Evolutionary conservation across 2,888 invertebrate species (phyloP).

Genomic region (Lasioglossum lativentre): DNA sequence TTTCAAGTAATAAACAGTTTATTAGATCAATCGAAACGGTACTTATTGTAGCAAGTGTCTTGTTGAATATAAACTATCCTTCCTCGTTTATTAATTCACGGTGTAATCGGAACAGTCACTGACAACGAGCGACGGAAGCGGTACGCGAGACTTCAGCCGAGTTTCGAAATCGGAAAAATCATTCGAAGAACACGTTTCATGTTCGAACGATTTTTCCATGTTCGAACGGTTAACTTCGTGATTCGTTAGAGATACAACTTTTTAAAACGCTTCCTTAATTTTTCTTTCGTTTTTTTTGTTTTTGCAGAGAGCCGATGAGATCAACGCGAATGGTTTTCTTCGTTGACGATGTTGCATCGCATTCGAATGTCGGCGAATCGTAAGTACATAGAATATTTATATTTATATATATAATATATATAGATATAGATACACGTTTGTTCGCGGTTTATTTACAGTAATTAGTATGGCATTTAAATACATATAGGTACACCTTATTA

Average conservation of each 20-base stretch:
- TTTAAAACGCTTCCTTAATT: background rate
- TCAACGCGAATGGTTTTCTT: slow-evolving; percentile 64
- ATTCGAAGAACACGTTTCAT: background rate
- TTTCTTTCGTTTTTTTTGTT: background rate
- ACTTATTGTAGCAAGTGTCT: slow-evolving; percentile 52
- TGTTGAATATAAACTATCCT: slow-evolving; percentile 55
- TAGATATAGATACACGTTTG: slow-evolving; percentile 70
- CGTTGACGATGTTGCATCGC: slow-evolving; percentile 50
- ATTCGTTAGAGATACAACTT: background rate
- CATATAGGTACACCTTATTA: slow-evolving; percentile 78
- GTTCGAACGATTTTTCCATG: slow-evolving; percentile 3
- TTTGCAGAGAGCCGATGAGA: slow-evolving; percentile 58
- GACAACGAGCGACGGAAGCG: slow-evolving; percentile 27
- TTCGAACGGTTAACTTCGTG: background rate
- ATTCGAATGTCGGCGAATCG: slow-evolving; percentile 38
- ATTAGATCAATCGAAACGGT: slow-evolving; percentile 63
- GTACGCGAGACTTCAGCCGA: background rate
- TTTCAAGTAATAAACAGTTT: slow-evolving; percentile 65
- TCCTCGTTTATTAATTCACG: slow-evolving; percentile 7
- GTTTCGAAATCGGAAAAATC: slow-evolving; percentile 8
- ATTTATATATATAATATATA: slow-evolving; percentile 57
- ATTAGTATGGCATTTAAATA: slow-evolving; percentile 80
- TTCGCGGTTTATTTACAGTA: slow-evolving; percentile 77
- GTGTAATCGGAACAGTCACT: slow-evolving; percentile 26
- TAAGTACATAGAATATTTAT: slow-evolving; percentile 65